phyloP scores from a whole-genome alignment of 1,140 invertebrate species.

The Leptestheria dahalacensis region DNA sequence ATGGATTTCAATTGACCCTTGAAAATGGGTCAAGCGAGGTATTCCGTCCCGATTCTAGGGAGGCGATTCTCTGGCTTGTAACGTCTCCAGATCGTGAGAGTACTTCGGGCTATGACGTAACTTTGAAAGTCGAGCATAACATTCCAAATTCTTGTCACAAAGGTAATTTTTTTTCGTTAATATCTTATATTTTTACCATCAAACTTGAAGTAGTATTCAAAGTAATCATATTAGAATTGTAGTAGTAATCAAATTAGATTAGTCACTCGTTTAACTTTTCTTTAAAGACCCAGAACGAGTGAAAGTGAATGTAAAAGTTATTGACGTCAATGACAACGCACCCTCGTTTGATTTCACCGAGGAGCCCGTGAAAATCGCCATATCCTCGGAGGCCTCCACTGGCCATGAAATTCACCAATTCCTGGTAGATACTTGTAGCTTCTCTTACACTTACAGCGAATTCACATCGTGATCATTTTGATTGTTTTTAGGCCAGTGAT shows the following conservation, averaged over 20 bases:
- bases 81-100: background rate
- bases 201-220: no score
- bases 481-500: slow-evolving; percentile 46
- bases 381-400: slow-evolving; percentile 57
- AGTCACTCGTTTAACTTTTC: background rate
- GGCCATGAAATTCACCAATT: slow-evolving; percentile 60
- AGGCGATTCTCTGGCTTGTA: background rate
- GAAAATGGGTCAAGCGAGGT: background rate
- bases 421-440: slow-evolving; percentile 32
- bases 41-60: background rate
- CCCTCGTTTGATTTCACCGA: slow-evolving; percentile 46
- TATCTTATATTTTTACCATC: no score
- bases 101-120: background rate
- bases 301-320: slow-evolving; percentile 49
- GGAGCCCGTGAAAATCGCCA: slow-evolving; percentile 56
- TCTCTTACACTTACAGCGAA: background rate
- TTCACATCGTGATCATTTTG: background rate
- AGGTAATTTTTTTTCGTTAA: background rate
- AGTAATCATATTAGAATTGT: no score
- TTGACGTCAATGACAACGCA: slow-evolving; percentile 65
- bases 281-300: slow-evolving; percentile 12
- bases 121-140: background rate
- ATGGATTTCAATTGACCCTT: background rate
- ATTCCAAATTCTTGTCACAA: background rate
- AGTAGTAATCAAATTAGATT: no score